Evolutionary conservation across 2,113 vertebrate species (phyloP).

Genomic region (Xiphophorus maculatus): DNA sequence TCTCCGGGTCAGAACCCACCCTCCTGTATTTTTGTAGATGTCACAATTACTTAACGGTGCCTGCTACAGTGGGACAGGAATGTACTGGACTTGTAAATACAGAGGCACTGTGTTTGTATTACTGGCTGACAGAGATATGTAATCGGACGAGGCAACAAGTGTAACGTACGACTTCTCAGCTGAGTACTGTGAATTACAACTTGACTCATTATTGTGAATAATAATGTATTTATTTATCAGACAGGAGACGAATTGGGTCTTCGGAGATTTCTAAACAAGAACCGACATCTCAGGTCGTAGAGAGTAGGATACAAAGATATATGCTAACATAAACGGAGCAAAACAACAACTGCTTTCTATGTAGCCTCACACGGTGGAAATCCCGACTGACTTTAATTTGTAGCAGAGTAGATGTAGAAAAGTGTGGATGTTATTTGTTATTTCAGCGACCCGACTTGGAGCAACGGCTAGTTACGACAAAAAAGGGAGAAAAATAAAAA

Average conservation of each 20-base stretch:
- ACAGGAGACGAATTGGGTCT: conserved; percentile 53
- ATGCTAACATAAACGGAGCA: conserved; percentile 32
- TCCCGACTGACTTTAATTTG: conserved; percentile 39
- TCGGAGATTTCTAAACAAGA: conserved; percentile 52
- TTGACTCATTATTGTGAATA: conserved; percentile 72
- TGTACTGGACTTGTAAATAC: conserved; percentile 76
- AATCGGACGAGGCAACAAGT: conserved; percentile 59
- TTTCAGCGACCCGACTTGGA: conserved; percentile 36
- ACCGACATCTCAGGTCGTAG: conserved; percentile 73
- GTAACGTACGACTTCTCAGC: conserved; percentile 52
- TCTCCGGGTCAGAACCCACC: conserved; percentile 27
- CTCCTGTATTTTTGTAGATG: conserved; percentile 49
- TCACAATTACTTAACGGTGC: conserved; percentile 65
- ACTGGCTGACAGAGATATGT: conserved; percentile 66
- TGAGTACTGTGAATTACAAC: conserved; percentile 75
- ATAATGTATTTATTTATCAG: conserved; percentile 71
- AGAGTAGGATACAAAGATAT: conserved; percentile 32
- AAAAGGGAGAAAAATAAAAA: not conserved
- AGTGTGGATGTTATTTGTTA: conserved; percentile 50
- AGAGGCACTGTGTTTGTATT: conserved; percentile 69
- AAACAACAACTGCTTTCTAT: conserved; percentile 46
- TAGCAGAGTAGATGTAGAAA: conserved; percentile 53
- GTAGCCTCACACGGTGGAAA: conserved; percentile 48
- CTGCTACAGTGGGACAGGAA: conserved; percentile 67
- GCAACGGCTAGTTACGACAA: not conserved